phyloP scores from a whole-genome alignment of 2,797 vertebrate genomes.

The Xiphorhynchus erythropygius region DNA sequence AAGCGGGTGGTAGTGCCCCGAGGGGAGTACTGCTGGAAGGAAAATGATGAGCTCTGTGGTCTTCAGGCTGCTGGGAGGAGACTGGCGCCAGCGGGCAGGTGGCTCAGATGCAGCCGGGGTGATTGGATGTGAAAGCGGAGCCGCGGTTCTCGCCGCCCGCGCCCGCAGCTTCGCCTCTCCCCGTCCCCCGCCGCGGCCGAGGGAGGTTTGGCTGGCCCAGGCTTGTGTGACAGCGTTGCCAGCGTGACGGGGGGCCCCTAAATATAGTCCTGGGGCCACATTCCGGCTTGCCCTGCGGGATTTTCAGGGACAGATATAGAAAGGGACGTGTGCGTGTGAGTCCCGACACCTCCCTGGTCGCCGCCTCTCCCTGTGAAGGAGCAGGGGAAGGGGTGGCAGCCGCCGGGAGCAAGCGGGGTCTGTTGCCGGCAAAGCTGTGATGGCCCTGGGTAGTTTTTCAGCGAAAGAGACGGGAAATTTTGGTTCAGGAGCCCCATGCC shows the following conservation, averaged over 20 bases:
- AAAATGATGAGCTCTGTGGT: constrained; percentile 3
- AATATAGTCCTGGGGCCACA: neutral
- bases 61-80: neutral
- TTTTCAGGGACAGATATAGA: neutral
- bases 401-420: neutral
- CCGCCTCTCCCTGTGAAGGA: neutral
- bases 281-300: neutral
- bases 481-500: neutral
- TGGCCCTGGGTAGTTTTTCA: rapidly evolving
- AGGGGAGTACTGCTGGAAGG: neutral
- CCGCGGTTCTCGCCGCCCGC: neutral
- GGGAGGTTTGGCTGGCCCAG: neutral
- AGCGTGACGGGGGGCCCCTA: rapidly evolving
- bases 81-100: neutral
- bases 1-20: neutral
- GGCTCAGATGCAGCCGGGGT: neutral
- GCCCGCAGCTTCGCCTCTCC: neutral
- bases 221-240: neutral
- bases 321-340: neutral
- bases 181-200: rapidly evolving
- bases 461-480: neutral
- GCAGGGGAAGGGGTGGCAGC: neutral
- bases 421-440: rapidly evolving
- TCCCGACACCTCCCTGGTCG: neutral
- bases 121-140: constrained; percentile 52